Base-by-base conservation (phyloP, 2,797 vertebrate genomes). In the Sebastes vulpes region DNA sequence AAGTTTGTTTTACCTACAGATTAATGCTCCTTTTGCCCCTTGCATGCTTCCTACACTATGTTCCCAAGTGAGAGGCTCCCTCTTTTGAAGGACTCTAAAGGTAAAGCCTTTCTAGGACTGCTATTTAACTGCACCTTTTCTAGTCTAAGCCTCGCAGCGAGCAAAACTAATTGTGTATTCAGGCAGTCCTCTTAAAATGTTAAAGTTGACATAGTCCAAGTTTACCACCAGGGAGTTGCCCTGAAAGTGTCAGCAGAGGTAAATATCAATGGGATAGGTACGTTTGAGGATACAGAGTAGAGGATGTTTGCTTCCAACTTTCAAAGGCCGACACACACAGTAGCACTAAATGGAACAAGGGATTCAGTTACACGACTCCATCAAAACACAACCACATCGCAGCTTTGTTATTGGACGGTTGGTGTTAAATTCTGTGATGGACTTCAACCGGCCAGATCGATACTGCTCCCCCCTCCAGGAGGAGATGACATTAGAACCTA, bases 401-500 rank as follows among this genome's bases (percentile, higher is more conserved):
- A 59, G 26, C 28, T n/a, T 18, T 21, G 28, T 65, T 57, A 42
- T 61, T 46, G 26, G 38, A 10, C 9, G 8, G 72, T 16, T 31
- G 50, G 21, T 25, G 67, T 86, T 82, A 63, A 60, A 84, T 79
- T 76, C 70, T 61, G 57, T 42, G 70, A 87, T 66, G 68, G 60
- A 82, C 60, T 79, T 68, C 21, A 72, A 23, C 21, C 4, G 8
- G 35, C 4, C n/a, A 0, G 77, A 92, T 94, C 91, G 3, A 93
- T 94, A 80, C 2, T 7, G 7, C 65, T 72, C 53, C 50, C 71
- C 71, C 75, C 78, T 87, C 66, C 71, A 86, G 68, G 48, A 78
- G 77, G 11, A 74, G 77, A 91, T 68, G 65, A 14, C 61, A 89
- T 91, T 89, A 88, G 57, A 31, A n/a, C 16, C 60, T 21, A 83